Base-by-base conservation (phyloP, 2,113 vertebrate species). In the Cisticola juncidis region DNA sequence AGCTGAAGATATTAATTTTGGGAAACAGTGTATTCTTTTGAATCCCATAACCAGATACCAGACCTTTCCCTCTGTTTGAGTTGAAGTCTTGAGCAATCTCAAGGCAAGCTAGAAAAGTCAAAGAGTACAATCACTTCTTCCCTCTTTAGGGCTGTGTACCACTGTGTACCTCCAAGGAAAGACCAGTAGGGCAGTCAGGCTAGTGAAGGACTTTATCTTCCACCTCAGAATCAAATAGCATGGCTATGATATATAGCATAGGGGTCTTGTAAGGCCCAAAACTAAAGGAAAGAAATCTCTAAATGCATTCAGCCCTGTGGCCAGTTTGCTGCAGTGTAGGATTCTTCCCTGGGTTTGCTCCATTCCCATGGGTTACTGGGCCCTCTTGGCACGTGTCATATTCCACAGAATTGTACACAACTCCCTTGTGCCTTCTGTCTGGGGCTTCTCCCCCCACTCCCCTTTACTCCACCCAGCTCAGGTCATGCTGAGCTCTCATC, bases 401-500 rank as follows among this genome's bases (percentile, higher is more conserved):
- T 62, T 28, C 42, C 57, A 40, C 50, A 70, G 54, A 28, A 54
- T 40, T 44, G 19, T 6, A 24, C 26, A 40, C 10, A 61, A 2
- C 1, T 76, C 10, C 22, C 4, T 60, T 2, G 1, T 53, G 19
- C 47, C 40, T 64, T 26, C 2, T 77, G 15, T 31, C 47, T 86
- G 57, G 36, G 36, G 35, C 22, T 9, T 35, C 23, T 57, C 68
- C 68, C n/a, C 70, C 7, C 8, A 4, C n/a, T n/a, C 6, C 9
- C 4, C 6, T 92, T 33, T 2, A 1, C 33, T 14, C 48, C 76
- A 26, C 60, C 44, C 57, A 71, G 15, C 0, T 0, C 16, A 38
- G 25, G 28, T 50, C 47, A 6, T 14, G 21, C 24, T 57, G 44
- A 23, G 23, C 33, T 90, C 57, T 62, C 23, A 50, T 9, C 60